Evolutionary conservation across 2,113 vertebrate species (phyloP).

Genomic region (Gadus chalcogrammus): DNA sequence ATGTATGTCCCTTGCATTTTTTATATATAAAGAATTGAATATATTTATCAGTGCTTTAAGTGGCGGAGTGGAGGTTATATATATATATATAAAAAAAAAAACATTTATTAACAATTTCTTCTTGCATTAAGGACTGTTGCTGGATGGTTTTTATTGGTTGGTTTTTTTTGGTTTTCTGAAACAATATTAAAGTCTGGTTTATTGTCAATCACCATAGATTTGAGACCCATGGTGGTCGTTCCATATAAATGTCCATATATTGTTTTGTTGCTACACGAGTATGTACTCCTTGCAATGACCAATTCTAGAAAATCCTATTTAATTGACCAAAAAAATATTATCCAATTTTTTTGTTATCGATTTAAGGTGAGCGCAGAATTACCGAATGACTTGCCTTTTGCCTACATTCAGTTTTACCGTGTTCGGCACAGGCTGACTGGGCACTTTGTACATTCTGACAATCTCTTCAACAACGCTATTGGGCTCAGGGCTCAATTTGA

Average conservation of each 20-base stretch:
- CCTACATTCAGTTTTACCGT: slow-evolving; percentile 37
- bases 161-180: slow-evolving; percentile 55
- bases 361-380: slow-evolving; percentile 29
- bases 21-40: slow-evolving; percentile 65
- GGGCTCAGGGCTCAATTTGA: slow-evolving; percentile 31
- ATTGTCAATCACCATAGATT: slow-evolving; percentile 57
- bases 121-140: slow-evolving; percentile 63
- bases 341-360: slow-evolving; percentile 28
- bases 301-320: slow-evolving; percentile 51
- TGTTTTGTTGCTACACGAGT: slow-evolving; percentile 48
- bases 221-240: slow-evolving; percentile 52
- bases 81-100: slow-evolving; percentile 35
- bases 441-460: slow-evolving; percentile 28
- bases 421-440: not conserved
- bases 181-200: slow-evolving; percentile 56
- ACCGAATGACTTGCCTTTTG: slow-evolving; percentile 52
- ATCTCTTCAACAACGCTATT: slow-evolving; percentile 32
- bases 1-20: slow-evolving; percentile 65
- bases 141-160: slow-evolving; percentile 53
- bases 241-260: not conserved
- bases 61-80: slow-evolving; percentile 63
- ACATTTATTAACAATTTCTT: slow-evolving; percentile 40
- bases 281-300: slow-evolving; percentile 44
- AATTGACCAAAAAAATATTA: slow-evolving; percentile 14
- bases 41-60: slow-evolving; percentile 75